Percentiles rank a stretch among this genome's conserved stretches.
These are phyloP conservation scores for Antechinus stuartii DNA, from an alignment of 2,113 vertebrate species.

Conservation along the genomic window DNA sequence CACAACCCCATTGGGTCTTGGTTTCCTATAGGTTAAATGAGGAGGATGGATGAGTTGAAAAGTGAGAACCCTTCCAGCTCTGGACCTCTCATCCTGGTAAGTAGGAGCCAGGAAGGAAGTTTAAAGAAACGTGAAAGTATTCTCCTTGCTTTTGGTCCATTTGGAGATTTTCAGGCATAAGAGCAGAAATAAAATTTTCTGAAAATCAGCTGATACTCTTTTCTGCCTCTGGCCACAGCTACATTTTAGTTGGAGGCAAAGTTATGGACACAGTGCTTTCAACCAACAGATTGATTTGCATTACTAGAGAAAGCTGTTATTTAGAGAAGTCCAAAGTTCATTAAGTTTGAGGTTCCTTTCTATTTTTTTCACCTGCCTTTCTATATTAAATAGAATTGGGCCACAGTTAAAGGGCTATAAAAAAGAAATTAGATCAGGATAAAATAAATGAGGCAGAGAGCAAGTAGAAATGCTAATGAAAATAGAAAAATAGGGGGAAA, in stretches of 20 bases:
- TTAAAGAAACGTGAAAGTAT: slow-evolving; percentile 43
- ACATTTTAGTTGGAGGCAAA: slow-evolving; percentile 65
- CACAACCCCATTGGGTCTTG: neutral
- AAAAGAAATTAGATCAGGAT: slow-evolving; percentile 36
- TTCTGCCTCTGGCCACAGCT: slow-evolving; percentile 21
- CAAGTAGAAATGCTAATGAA: slow-evolving; percentile 61
- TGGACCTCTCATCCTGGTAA: neutral
- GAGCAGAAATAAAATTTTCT: slow-evolving; percentile 59
- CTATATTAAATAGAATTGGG: slow-evolving; percentile 51
- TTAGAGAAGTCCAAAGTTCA: slow-evolving; percentile 55
- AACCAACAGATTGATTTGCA: slow-evolving; percentile 60
- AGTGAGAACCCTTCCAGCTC: neutral
- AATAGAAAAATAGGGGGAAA: neutral
- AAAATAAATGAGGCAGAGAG: slow-evolving; percentile 10
- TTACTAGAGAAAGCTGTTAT: slow-evolving; percentile 66
- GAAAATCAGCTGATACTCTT: slow-evolving; percentile 56
- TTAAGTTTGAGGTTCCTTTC: slow-evolving; percentile 35
- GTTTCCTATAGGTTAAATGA: neutral
- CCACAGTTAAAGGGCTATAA: slow-evolving; percentile 23
- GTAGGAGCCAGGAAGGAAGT: slow-evolving; percentile 32
- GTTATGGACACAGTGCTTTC: slow-evolving; percentile 44
- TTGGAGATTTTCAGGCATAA: slow-evolving; percentile 25
- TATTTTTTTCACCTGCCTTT: slow-evolving; percentile 66
- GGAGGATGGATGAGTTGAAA: neutral
- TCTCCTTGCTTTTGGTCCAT: slow-evolving; percentile 7